Conservation (phyloP, 2,888 invertebrate species). For the Cryptocephalus moraei region DNA sequence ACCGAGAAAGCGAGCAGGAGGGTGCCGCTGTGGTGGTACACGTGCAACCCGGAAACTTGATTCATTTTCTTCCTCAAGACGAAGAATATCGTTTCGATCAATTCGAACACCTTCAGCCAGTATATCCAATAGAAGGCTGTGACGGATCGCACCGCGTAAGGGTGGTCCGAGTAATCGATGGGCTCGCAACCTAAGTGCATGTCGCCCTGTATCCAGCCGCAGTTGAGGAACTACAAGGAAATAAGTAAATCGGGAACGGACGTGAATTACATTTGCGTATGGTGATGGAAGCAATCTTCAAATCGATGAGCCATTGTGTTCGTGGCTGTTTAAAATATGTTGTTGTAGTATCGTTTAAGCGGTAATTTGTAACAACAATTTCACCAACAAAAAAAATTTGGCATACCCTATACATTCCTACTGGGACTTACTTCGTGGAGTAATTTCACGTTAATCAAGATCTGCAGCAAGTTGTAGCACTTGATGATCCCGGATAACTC, state of each 20-base stretch:
- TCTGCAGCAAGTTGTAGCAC: constrained; percentile 74
- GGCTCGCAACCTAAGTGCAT: constrained; percentile 57
- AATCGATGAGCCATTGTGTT: too few species aligned
- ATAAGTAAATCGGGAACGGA: too few species aligned
- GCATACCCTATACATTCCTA: too few species aligned
- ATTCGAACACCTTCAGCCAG: constrained; percentile 53
- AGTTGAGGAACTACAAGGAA: constrained; percentile 45
- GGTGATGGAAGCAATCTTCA: too few species aligned
- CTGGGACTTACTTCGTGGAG: too few species aligned
- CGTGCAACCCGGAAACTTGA: constrained; percentile 61
- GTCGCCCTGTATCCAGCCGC: constrained; percentile 50
- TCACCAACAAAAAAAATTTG: too few species aligned
- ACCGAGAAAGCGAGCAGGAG: constrained; percentile 49
- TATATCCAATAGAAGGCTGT: constrained; percentile 47
- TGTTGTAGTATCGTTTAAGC: too few species aligned
- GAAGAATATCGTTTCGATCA: constrained; percentile 62
- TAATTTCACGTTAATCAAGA: constrained; percentile 26
- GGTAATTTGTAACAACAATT: too few species aligned
- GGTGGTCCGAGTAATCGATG: constrained; percentile 57
- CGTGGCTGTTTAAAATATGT: too few species aligned
- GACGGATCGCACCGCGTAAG: constrained; percentile 47
- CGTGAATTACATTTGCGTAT: too few species aligned
- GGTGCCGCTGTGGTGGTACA: constrained; percentile 62
- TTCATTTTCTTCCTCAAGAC: constrained; percentile 58
- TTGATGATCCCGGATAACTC: constrained; percentile 55